A percentile compares a stretch with the other conserved stretches of the same genome.
phyloP scores from a whole-genome alignment of 2,113 vertebrate genomes.

The Platichthys flesus region DNA sequence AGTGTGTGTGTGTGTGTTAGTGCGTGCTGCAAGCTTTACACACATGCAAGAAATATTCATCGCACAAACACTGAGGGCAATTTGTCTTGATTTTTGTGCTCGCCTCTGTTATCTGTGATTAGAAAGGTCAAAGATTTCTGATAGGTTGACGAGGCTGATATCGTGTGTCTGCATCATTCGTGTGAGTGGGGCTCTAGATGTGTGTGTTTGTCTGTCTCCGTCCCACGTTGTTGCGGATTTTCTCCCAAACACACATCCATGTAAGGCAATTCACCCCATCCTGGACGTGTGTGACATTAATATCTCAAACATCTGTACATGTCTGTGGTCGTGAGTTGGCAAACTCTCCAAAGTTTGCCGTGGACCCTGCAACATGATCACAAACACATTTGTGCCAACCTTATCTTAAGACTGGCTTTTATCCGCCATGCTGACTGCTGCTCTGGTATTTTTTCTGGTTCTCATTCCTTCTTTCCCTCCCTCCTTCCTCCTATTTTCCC shows the following conservation, averaged over 20 bases:
- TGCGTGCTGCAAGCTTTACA: background rate
- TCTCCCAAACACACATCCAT: slow-evolving; percentile 65
- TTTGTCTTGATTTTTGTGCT: slow-evolving; percentile 63
- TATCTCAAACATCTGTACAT: slow-evolving; percentile 72
- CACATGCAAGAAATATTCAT: slow-evolving; percentile 24
- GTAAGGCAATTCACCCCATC: slow-evolving; percentile 59
- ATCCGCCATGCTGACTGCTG: slow-evolving; percentile 78
- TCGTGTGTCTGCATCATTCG: slow-evolving; percentile 53
- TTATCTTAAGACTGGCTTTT: slow-evolving; percentile 76
- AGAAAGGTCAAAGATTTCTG: slow-evolving; percentile 57
- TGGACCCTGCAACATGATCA: slow-evolving; percentile 62
- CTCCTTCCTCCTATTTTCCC: slow-evolving; percentile 53
- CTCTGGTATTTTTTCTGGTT: slow-evolving; percentile 80
- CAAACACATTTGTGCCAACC: slow-evolving; percentile 76
- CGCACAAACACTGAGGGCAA: slow-evolving; percentile 61
- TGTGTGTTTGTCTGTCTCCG: slow-evolving; percentile 44
- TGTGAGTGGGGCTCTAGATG: slow-evolving; percentile 2
- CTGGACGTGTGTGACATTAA: slow-evolving; percentile 60
- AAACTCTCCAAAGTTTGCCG: slow-evolving; percentile 64
- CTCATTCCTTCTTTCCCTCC: slow-evolving; percentile 64
- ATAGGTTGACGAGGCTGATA: slow-evolving; percentile 53
- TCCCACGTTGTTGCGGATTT: slow-evolving; percentile 44
- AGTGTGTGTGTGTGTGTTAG: background rate
- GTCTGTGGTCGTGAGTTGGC: slow-evolving; percentile 68
- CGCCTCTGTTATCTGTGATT: slow-evolving; percentile 40